phyloP scores from a whole-genome alignment of 2,113 vertebrate genomes.

The Daubentonia madagascariensis region DNA sequence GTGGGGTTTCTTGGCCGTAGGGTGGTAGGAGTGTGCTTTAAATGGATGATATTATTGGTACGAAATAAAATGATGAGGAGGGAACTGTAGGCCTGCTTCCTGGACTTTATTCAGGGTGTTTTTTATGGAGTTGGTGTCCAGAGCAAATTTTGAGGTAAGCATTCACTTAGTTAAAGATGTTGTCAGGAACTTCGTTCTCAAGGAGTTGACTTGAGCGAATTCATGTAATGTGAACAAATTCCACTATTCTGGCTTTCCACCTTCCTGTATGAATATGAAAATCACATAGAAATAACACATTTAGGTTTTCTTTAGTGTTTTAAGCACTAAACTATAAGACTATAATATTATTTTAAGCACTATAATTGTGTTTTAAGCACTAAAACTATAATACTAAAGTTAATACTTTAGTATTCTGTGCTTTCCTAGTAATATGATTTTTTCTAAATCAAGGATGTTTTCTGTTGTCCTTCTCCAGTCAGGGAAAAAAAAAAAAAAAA shows the following conservation, averaged over 20 bases:
- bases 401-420: background rate
- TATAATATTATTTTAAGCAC: no score
- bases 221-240: background rate
- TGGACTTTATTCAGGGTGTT: background rate
- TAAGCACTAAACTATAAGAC: background rate
- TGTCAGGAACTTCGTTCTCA: background rate
- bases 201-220: background rate
- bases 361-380: no score
- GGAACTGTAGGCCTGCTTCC: background rate
- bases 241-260: background rate
- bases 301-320: background rate
- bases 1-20: background rate
- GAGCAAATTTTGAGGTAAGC: background rate
- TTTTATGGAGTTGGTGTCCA: background rate
- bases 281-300: background rate
- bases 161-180: background rate
- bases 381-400: background rate
- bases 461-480: background rate
- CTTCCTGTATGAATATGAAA: background rate
- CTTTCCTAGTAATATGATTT: background rate
- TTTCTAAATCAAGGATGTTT: background rate
- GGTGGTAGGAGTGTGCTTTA: background rate
- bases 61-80: background rate
- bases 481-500: background rate
- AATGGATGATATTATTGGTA: background rate